phyloP scores from a whole-genome alignment of 2,797 vertebrate species.

The Clarias pachynema region DNA sequence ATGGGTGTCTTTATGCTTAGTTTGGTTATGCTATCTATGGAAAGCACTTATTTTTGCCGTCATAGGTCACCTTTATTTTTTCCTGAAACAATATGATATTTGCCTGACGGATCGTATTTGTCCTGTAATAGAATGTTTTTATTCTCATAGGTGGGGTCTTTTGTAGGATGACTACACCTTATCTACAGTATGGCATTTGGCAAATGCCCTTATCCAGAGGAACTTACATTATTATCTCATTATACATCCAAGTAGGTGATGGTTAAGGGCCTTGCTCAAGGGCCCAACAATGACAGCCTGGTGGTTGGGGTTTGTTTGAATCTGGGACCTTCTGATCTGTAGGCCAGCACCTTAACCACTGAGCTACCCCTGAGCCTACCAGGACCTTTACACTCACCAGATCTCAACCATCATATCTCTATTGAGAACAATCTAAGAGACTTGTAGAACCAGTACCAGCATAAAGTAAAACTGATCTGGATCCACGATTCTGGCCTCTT shows the following conservation, averaged over 20 bases:
- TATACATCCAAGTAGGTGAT: too few relatives aligned
- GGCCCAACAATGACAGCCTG: too few relatives aligned
- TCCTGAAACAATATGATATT: too few relatives aligned
- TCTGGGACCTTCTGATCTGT: too few relatives aligned
- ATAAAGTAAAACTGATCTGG: background rate
- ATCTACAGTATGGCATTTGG: too few relatives aligned
- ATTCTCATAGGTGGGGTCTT: background rate
- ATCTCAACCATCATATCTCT: background rate
- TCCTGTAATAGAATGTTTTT: background rate
- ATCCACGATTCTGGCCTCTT: too few relatives aligned
- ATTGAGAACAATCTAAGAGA: background rate
- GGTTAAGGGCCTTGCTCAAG: too few relatives aligned
- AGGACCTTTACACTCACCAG: background rate
- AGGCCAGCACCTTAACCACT: too few relatives aligned
- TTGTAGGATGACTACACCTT: background rate
- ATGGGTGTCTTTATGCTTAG: background rate
- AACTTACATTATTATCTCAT: too few relatives aligned
- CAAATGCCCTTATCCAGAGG: too few relatives aligned
- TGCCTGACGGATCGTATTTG: background rate
- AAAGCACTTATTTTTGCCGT: background rate
- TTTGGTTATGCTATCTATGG: background rate
- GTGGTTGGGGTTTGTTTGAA: too few relatives aligned
- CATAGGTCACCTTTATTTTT: background rate
- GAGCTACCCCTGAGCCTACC: too few relatives aligned
- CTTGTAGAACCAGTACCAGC: background rate